These are phyloP conservation scores for Bergia puertoricense DNA, from an alignment of 92 coral and sea anemone species.

Conservation along the genomic window DNA sequence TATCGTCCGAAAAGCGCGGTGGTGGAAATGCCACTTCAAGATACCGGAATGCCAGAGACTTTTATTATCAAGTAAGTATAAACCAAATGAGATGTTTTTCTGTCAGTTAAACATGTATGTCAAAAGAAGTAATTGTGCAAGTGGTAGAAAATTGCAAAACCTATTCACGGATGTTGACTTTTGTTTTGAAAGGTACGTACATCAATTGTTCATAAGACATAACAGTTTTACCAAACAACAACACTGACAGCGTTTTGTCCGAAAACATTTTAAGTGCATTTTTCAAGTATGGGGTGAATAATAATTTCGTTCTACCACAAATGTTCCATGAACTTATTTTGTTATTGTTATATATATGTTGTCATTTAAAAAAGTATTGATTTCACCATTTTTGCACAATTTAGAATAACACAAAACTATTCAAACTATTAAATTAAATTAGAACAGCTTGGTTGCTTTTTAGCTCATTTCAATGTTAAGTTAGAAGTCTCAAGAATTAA, in stretches of 20 bases:
- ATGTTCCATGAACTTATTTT: not conserved
- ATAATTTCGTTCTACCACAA: not conserved
- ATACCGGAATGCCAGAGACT: conserved; percentile 84
- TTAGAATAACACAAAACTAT: not conserved
- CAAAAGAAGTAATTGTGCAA: not conserved
- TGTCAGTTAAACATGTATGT: not conserved
- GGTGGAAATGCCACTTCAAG: conserved; percentile 74
- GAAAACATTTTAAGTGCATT: conserved; percentile 4
- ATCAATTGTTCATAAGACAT: not conserved
- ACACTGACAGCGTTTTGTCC: not conserved
- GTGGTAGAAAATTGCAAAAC: conserved; percentile 7
- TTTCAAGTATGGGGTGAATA: not conserved
- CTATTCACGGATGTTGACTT: not conserved
- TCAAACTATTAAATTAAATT: not conserved
- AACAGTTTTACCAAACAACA: not conserved
- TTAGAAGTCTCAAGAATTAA: too few relatives aligned
- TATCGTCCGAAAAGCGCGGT: conserved; percentile 68
- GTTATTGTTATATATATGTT: not conserved
- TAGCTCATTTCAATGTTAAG: too few relatives aligned
- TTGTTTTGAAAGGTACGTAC: not conserved
- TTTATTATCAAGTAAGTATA: conserved; percentile 81
- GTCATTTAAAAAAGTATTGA: not conserved
- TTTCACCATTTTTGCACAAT: not conserved
- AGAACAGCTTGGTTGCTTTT: not conserved
- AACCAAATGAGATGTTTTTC: not conserved